These are phyloP conservation scores for Phycodurus eques DNA, from an alignment of 2,113 vertebrate genomes.

Conservation along the genomic window DNA sequence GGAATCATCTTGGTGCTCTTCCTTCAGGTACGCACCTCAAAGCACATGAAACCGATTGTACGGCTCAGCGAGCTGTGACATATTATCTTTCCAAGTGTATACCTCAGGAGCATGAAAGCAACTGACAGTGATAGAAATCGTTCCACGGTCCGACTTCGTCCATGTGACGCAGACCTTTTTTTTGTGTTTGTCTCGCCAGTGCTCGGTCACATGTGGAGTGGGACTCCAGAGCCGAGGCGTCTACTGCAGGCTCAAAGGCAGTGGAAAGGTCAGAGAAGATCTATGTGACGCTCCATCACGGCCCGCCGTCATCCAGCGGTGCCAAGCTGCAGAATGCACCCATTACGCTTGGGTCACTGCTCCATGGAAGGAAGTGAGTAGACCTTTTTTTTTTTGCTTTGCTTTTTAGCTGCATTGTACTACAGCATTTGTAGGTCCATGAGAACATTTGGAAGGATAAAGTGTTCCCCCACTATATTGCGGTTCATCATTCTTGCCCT, in stretches of 20 bases:
- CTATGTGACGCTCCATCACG: conserved; percentile 61
- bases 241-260: conserved; percentile 79
- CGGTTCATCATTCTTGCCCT: not conserved
- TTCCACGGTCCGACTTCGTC: not conserved
- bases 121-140: not conserved
- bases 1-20: conserved; percentile 38
- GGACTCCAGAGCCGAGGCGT: conserved; percentile 82
- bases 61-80: conserved; percentile 24
- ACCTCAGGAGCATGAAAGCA: conserved; percentile 23
- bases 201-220: conserved; percentile 84
- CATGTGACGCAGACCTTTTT: not conserved
- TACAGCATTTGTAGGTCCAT: not conserved
- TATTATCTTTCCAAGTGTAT: conserved; percentile 25
- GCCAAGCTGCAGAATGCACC: conserved; percentile 71
- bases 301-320: conserved; percentile 64
- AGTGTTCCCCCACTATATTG: not conserved
- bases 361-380: conserved; percentile 82
- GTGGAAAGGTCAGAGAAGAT: conserved; percentile 70
- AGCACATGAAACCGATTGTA: conserved; percentile 62
- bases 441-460: not conserved
- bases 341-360: conserved; percentile 74
- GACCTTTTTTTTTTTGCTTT: not conserved
- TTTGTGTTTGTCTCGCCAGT: conserved; percentile 62
- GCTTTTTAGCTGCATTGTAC: not conserved
- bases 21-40: conserved; percentile 47